Evolutionary conservation across 2,113 vertebrate genomes (phyloP).

Genomic region (Onychostruthus taczanowskii): DNA sequence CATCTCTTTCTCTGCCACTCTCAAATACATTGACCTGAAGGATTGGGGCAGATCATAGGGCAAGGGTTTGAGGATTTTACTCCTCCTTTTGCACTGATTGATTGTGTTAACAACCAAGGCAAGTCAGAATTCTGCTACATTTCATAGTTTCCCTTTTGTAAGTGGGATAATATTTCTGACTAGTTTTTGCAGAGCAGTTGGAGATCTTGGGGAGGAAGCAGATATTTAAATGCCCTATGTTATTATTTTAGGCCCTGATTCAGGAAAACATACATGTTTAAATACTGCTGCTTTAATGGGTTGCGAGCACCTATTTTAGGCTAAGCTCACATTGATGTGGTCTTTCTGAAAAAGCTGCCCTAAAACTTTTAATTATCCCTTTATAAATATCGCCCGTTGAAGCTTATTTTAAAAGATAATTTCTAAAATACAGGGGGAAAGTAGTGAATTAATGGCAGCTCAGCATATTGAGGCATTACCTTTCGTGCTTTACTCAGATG

Average conservation of each 20-base stretch:
- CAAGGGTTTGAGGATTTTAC: neutral
- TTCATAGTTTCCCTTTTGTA: slow-evolving; percentile 40
- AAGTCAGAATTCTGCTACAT: neutral
- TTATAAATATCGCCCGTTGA: neutral
- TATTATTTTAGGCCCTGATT: slow-evolving; percentile 59
- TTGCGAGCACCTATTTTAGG: neutral
- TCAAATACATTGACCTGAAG: neutral
- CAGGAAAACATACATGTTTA: slow-evolving; percentile 38
- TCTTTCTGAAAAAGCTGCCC: slow-evolving; percentile 15
- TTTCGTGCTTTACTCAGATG: neutral
- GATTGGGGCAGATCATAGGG: neutral
- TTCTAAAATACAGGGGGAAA: neutral
- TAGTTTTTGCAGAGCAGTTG: slow-evolving; percentile 13
- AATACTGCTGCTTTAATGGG: slow-evolving; percentile 19
- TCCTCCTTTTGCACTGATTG: neutral
- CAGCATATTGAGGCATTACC: neutral
- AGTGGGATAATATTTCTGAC: slow-evolving; percentile 50
- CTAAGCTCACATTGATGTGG: neutral
- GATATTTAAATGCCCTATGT: slow-evolving; percentile 16
- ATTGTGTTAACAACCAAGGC: neutral
- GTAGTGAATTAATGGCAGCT: neutral
- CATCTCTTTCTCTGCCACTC: neutral
- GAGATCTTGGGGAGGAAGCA: slow-evolving; percentile 25
- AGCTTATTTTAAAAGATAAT: neutral
- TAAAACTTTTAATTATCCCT: neutral